Evolutionary conservation across 2,797 vertebrate species (phyloP), one percentile per base, ranked within the genome.

Genomic region (Amniataba percoides): DNA sequence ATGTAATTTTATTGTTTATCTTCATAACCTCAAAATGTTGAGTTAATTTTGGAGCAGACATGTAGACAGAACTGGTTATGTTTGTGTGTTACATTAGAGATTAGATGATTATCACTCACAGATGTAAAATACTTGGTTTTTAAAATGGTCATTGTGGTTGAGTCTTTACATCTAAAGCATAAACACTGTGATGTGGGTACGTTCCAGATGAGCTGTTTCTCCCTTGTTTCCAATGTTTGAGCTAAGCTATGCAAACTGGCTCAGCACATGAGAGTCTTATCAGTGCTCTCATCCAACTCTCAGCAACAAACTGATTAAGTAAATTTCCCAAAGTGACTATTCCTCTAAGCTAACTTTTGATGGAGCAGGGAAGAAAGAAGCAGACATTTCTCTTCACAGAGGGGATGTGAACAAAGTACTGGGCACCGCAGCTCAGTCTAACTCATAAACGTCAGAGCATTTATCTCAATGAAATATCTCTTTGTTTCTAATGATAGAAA

Each of bases 401-500:
- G 51, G 13, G 25, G 51, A 46, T 31, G 18, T 42, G 62, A 16
- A 34, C 27, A 9, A 16, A 27, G 16, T 13, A 5, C 45, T 52
- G 25, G 16, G 12, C 51, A 15, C 36, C 42, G 21, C 62, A 21
- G 25, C 23, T 67, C 51, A 48, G 45, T 46, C 42, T 48, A 25
- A 53, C 34, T 52, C 1, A 43, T 46, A 21, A 14, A 67, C 34
- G 66, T 64, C 63, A 52, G 9, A 21, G 23, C 3, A 27, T 21
- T 40, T 1, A 61, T 73, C 43, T 36, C 2, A 51, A 27, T 65
- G 36, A 64, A 63, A 64, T 67, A 49, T 81, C 59, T 27, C 34
- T 62, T 39, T 31, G 39, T 56, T 48, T 77, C 64, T 56, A 69
- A 63, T 59, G 48, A 68, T 51, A 31, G 48, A 4, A 36, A 36